These are phyloP conservation scores for Eulimnadia texana DNA, from an alignment of 1,140 invertebrate genomes.

Conservation along the genomic window DNA sequence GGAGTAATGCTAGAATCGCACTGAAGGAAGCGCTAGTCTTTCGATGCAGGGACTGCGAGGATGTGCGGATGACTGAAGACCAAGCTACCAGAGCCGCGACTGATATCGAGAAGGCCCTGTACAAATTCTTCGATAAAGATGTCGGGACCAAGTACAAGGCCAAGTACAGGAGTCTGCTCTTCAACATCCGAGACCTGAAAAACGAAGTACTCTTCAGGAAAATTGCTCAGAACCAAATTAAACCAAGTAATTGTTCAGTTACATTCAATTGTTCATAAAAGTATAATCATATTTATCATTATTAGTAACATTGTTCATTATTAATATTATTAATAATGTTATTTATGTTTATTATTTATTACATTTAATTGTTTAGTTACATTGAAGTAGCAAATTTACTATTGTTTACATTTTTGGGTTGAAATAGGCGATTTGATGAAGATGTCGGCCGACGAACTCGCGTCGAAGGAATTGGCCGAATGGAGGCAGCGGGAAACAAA, in stretches of 20 bases:
- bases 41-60: constrained; percentile 27
- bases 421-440: constrained; percentile 59
- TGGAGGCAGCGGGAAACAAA: constrained; percentile 87
- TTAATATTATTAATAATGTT: too few relatives aligned
- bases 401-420: too few relatives aligned
- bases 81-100: constrained; percentile 30
- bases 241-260: constrained; percentile 41
- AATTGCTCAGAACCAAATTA: constrained; percentile 45
- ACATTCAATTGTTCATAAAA: too few relatives aligned
- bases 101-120: constrained; percentile 68
- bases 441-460: constrained; percentile 82
- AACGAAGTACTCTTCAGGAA: constrained; percentile 83
- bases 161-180: constrained; percentile 79
- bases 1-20: constrained; percentile 63
- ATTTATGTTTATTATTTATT: too few relatives aligned
- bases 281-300: too few relatives aligned
- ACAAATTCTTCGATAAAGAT: constrained; percentile 54
- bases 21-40: constrained; percentile 35
- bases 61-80: constrained; percentile 28
- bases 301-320: too few relatives aligned
- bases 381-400: background rate
- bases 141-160: constrained; percentile 78
- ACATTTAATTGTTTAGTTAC: background rate
- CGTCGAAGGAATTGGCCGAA: constrained; percentile 79
- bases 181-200: constrained; percentile 87